A percentile compares a stretch with the other conserved stretches of the same genome.
phyloP scores from a whole-genome alignment of 2,797 vertebrate genomes.

The Centroberyx gerrardi region DNA sequence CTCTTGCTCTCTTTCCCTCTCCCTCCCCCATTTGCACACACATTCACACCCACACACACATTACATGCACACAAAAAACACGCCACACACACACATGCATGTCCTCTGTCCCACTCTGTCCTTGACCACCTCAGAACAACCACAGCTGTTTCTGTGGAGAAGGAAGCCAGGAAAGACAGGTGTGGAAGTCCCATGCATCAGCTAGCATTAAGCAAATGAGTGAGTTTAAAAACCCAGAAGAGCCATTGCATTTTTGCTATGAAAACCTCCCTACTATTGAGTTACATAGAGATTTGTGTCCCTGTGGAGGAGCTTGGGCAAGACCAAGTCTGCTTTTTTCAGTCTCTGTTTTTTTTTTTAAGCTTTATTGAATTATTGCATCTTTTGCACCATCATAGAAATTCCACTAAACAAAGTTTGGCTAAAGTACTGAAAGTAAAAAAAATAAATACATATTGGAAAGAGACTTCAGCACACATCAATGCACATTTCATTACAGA shows the following conservation, averaged over 20 bases:
- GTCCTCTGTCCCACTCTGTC: background rate
- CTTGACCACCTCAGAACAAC: too few species aligned
- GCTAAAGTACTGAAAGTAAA: background rate
- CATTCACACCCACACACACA: background rate
- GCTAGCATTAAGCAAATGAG: slow-evolving; percentile 55
- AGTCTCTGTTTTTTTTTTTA: background rate
- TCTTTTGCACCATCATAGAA: slow-evolving; percentile 1
- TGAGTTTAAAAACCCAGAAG: slow-evolving; percentile 11
- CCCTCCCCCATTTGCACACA: background rate
- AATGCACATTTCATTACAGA: slow-evolving; percentile 30
- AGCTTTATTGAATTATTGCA: slow-evolving; percentile 9
- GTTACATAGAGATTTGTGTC: slow-evolving; percentile 21
- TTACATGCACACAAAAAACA: background rate
- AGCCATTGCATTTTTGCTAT: background rate
- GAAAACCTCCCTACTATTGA: slow-evolving; percentile 18
- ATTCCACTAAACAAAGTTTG: slow-evolving; percentile 2
- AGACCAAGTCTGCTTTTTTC: background rate
- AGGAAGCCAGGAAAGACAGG: slow-evolving; percentile 51
- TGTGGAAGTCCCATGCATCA: slow-evolving; percentile 44
- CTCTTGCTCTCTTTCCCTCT: background rate
- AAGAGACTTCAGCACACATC: background rate
- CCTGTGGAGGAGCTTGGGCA: background rate
- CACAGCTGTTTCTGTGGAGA: slow-evolving; percentile 25
- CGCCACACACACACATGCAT: background rate
- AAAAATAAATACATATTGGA: slow-evolving; percentile 2